phyloP scores from a whole-genome alignment of 2,888 invertebrate species.

The Anorthoa munda region DNA sequence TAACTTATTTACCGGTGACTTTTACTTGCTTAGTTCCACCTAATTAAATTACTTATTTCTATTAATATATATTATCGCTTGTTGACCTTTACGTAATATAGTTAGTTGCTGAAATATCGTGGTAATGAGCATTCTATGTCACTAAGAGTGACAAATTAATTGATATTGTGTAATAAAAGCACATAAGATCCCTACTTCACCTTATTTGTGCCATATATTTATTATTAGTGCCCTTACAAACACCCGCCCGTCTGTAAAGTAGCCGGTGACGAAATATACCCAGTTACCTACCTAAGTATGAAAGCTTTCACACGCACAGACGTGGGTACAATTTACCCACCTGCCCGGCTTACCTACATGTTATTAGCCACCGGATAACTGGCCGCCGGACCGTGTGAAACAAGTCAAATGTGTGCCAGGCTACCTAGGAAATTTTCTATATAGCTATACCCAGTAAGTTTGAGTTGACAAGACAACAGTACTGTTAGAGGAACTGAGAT shows the following conservation, averaged over 20 bases:
- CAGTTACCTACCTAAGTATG: background rate
- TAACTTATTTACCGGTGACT: constrained; percentile 25
- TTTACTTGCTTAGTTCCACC: background rate
- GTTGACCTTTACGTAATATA: constrained; percentile 4
- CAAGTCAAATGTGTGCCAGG: background rate
- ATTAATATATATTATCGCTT: constrained; percentile 5
- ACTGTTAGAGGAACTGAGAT: background rate
- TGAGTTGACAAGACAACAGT: background rate
- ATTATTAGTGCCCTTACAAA: background rate
- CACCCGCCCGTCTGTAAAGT: background rate
- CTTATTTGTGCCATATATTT: background rate
- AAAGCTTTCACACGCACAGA: constrained; percentile 1
- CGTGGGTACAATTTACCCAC: background rate
- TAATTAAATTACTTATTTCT: constrained; percentile 11
- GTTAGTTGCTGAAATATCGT: background rate
- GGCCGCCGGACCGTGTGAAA: background rate
- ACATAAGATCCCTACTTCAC: background rate
- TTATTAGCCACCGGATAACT: background rate
- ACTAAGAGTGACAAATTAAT: background rate
- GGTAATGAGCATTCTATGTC: too few species aligned
- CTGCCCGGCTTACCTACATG: background rate
- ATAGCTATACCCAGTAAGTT: background rate
- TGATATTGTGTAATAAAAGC: background rate
- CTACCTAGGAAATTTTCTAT: background rate
- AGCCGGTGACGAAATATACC: background rate